Evolutionary conservation across 2,113 vertebrate species (phyloP).

Genomic region (Erythrolamprus reginae): DNA sequence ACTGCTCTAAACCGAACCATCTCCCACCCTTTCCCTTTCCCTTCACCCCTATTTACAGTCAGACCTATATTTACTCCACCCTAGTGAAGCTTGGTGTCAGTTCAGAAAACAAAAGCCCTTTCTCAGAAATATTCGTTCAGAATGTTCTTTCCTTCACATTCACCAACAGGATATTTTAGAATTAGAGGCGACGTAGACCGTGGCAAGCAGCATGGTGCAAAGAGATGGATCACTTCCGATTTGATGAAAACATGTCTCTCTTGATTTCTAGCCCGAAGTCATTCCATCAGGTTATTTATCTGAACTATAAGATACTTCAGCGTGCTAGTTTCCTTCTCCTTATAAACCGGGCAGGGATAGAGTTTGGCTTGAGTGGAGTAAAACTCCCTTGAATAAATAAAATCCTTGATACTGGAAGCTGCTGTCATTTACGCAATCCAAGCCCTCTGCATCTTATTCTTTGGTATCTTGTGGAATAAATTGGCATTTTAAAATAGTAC

Average conservation of each 20-base stretch:
- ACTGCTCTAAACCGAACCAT: background rate
- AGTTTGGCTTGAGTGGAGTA: background rate
- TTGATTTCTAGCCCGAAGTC: background rate
- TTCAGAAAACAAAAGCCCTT: background rate
- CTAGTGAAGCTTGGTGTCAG: background rate
- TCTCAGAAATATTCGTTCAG: background rate
- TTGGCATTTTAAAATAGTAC: background rate
- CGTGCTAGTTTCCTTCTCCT: background rate
- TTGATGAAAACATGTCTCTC: background rate
- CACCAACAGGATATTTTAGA: background rate
- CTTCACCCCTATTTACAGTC: background rate
- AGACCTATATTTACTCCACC: background rate
- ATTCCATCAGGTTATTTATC: background rate
- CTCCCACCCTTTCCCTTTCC: background rate
- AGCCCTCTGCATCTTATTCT: background rate
- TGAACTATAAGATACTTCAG: background rate
- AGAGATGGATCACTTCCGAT: background rate
- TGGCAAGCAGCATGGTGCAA: background rate
- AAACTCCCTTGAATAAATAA: background rate
- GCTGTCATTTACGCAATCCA: background rate
- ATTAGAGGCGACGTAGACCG: background rate
- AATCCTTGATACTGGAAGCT: background rate
- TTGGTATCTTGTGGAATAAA: background rate
- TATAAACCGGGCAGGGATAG: background rate
- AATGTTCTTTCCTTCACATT: background rate